A percentile compares a stretch with the other conserved stretches of the same genome.
Evolutionary conservation across 2,113 vertebrate species (phyloP).

Genomic region (Hyla sarda): DNA sequence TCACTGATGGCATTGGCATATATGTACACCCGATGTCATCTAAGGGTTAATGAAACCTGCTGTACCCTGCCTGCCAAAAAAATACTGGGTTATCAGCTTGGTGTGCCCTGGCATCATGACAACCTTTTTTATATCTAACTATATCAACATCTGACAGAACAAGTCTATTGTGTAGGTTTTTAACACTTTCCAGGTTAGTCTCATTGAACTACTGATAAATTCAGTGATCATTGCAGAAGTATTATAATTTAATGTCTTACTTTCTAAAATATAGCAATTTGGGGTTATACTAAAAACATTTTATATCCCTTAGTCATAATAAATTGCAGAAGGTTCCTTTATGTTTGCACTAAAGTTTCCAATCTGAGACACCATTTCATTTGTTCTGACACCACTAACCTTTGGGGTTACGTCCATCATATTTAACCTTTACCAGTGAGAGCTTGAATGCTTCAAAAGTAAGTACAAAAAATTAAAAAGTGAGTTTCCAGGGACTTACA

Average conservation of each 20-base stretch:
- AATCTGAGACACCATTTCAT: slow-evolving; percentile 4
- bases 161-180: not conserved
- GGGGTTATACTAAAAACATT: not conserved
- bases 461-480: not conserved
- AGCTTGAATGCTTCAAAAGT: not conserved
- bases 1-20: no score
- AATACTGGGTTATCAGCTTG: no score
- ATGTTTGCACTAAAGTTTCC: not conserved
- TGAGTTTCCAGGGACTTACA: not conserved
- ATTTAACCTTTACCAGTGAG: not conserved
- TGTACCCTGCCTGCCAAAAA: no score
- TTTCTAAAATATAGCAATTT: not conserved
- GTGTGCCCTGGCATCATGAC: no score
- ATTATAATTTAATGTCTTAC: not conserved
- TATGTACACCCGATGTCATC: no score
- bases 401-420: slow-evolving; percentile 3
- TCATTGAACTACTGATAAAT: not conserved
- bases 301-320: not conserved
- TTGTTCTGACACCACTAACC: slow-evolving; percentile 10
- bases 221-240: not conserved
- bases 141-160: not conserved
- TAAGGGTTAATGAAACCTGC: no score
- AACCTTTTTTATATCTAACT: no score
- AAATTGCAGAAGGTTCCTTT: not conserved
- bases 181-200: not conserved